phyloP scores from a whole-genome alignment of 92 coral and sea anemone species.

The Chrysogorgia sp. region DNA sequence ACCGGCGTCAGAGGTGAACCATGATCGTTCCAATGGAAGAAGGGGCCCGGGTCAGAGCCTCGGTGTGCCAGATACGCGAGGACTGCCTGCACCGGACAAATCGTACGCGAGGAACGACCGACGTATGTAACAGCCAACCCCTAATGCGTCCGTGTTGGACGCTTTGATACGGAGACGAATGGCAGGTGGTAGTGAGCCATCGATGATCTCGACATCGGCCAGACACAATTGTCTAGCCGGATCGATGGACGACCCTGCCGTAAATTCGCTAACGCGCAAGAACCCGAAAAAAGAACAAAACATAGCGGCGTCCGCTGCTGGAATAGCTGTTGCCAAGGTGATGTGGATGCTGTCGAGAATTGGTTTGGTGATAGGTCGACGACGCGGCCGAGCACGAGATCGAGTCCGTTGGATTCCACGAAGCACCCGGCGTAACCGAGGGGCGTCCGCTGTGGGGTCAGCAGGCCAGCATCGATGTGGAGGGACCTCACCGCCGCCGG shows the following conservation, averaged over 20 bases:
- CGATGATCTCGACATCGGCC: constrained; percentile 1
- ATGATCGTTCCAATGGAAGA: too few relatives aligned
- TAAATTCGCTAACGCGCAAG: background rate
- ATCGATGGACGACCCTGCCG: background rate
- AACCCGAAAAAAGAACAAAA: background rate
- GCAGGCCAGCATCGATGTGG: background rate
- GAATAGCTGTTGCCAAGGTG: background rate
- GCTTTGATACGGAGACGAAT: too few relatives aligned
- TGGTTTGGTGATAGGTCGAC: background rate
- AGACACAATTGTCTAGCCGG: background rate
- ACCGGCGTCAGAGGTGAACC: too few relatives aligned
- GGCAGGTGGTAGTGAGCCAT: background rate
- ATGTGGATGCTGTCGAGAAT: background rate
- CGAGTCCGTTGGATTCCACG: background rate
- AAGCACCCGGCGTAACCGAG: background rate
- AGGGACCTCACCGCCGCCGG: background rate
- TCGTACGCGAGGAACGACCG: background rate
- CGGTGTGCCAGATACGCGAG: background rate
- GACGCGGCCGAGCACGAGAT: background rate
- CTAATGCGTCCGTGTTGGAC: too few relatives aligned
- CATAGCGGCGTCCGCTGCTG: background rate
- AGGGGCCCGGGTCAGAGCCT: constrained; percentile 38
- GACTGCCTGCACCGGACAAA: background rate
- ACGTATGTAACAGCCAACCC: too few relatives aligned
- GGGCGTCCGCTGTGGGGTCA: background rate